phyloP scores from a whole-genome alignment of 2,797 vertebrate genomes.

The Sebastolobus altivelis region DNA sequence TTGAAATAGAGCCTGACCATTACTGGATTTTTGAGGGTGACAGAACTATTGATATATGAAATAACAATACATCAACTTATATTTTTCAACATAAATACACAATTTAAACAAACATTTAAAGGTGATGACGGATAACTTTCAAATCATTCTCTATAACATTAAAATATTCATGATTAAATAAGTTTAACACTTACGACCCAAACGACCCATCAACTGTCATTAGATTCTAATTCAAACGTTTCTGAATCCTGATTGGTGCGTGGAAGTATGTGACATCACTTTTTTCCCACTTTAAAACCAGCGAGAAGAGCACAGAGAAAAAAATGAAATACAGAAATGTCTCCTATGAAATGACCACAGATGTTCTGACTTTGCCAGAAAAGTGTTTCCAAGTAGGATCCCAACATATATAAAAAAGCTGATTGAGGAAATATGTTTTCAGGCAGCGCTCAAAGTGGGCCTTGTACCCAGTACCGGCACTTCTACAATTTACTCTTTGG shows the following conservation, averaged over 20 bases:
- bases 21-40: fast-evolving
- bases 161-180: neutral
- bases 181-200: neutral
- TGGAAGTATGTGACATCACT: too few relatives aligned
- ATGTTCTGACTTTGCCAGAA: neutral
- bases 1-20: neutral
- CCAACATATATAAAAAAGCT: neutral
- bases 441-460: too few relatives aligned
- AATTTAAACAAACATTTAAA: neutral
- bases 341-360: neutral
- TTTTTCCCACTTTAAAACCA: too few relatives aligned
- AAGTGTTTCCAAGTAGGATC: neutral
- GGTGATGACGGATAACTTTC: too few relatives aligned
- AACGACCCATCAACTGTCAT: too few relatives aligned
- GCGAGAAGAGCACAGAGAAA: too few relatives aligned
- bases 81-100: neutral
- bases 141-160: too few relatives aligned
- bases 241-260: too few relatives aligned
- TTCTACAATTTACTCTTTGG: too few relatives aligned
- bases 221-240: too few relatives aligned
- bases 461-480: too few relatives aligned
- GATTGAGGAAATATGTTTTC: neutral
- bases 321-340: too few relatives aligned
- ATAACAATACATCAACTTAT: neutral
- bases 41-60: neutral